phyloP scores from a whole-genome alignment of 2,113 vertebrate genomes.

The Stigmatopora argus region DNA sequence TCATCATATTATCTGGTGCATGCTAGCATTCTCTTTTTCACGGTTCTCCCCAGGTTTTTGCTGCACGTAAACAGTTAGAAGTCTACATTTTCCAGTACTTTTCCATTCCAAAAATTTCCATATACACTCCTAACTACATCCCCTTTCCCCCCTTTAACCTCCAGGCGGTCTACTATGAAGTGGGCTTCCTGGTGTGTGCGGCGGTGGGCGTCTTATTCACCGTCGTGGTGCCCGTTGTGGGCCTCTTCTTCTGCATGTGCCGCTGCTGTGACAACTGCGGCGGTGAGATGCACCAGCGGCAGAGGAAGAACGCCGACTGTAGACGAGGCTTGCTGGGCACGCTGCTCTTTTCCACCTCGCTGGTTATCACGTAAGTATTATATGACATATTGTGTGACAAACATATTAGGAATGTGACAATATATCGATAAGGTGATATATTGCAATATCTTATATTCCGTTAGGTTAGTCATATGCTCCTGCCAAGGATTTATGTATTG shows the following conservation, averaged over 20 bases:
- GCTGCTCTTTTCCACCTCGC: constrained; percentile 74
- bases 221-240: constrained; percentile 81
- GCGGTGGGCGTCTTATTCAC: constrained; percentile 81
- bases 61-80: neutral
- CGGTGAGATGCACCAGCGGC: constrained; percentile 96
- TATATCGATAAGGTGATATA: too few species aligned
- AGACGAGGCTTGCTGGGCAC: constrained; percentile 71
- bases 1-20: constrained; percentile 6
- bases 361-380: constrained; percentile 83
- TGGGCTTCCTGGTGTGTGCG: constrained; percentile 80
- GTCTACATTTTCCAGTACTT: neutral
- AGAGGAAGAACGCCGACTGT: constrained; percentile 87
- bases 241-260: constrained; percentile 87
- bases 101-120: neutral
- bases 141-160: neutral
- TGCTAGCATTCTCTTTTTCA: neutral
- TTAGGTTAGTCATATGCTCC: too few species aligned
- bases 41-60: neutral
- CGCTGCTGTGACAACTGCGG: constrained; percentile 95
- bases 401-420: too few species aligned
- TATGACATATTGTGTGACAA: too few species aligned
- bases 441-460: too few species aligned
- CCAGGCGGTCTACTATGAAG: constrained; percentile 86
- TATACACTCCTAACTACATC: neutral
- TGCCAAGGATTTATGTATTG: too few species aligned